A percentile compares a stretch with the other conserved stretches of the same genome.
Conservation (phyloP, 2,797 vertebrate genomes). For the Sebastes variabilis region DNA sequence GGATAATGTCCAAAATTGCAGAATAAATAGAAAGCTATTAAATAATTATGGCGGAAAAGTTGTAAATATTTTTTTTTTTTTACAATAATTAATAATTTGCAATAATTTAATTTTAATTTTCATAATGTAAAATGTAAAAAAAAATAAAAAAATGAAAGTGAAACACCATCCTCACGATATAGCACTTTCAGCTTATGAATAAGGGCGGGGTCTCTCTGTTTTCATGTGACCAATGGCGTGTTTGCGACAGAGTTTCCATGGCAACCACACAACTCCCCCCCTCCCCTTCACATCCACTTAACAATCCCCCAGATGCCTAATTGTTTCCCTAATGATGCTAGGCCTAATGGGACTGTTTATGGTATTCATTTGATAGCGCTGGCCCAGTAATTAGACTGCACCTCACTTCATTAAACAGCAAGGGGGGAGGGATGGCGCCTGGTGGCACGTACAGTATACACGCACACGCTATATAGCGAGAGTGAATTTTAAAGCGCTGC, state of each 20-base stretch:
- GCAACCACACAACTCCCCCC: slow-evolving; percentile 23
- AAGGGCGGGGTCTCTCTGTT: background rate
- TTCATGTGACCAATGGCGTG: background rate
- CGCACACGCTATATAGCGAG: background rate
- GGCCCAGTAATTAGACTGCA: slow-evolving; percentile 81
- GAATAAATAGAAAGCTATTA: background rate
- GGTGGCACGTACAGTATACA: slow-evolving; percentile 11
- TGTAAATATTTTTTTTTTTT: too few species aligned
- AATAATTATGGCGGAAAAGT: too few species aligned
- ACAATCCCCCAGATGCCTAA: slow-evolving; percentile 80
- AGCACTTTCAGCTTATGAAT: background rate
- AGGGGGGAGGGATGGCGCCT: background rate
- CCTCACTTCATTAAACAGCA: slow-evolving; percentile 81
- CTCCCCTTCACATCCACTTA: slow-evolving; percentile 56
- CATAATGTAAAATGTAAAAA: too few species aligned
- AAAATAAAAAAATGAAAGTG: background rate
- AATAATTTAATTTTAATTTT: background rate
- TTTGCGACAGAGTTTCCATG: slow-evolving; percentile 27
- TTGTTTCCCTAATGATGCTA: slow-evolving; percentile 80
- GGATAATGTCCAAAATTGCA: background rate
- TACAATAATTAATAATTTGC: background rate
- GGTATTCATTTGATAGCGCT: slow-evolving; percentile 74
- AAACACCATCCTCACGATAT: background rate
- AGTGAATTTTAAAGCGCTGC: slow-evolving; percentile 7
- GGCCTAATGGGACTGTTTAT: slow-evolving; percentile 82